phyloP scores from a whole-genome alignment of 2,113 vertebrate species.

The Coturnix japonica region DNA sequence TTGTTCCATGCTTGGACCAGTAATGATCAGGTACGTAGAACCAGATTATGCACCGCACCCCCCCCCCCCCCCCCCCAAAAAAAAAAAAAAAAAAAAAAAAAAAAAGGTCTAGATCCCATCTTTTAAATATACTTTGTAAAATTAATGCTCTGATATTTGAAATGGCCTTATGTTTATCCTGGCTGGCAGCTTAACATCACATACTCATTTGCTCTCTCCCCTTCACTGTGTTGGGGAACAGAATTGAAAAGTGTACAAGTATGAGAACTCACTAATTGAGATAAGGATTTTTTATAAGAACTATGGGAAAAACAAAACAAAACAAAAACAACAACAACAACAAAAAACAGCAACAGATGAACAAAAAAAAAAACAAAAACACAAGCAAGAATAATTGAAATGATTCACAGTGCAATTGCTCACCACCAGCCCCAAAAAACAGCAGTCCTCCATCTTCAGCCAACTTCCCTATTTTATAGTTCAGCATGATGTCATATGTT shows the following conservation, averaged over 20 bases:
- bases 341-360: too few relatives aligned
- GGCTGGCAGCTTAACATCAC: neutral
- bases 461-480: too few relatives aligned
- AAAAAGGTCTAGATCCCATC: too few relatives aligned
- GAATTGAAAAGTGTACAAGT: neutral
- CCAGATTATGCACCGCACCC: neutral
- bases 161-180: neutral
- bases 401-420: too few relatives aligned
- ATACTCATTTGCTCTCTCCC: neutral
- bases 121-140: neutral
- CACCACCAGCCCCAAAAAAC: too few relatives aligned
- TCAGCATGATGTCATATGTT: too few relatives aligned
- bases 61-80: neutral
- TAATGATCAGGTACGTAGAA: neutral
- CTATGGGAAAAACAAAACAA: too few relatives aligned
- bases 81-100: too few relatives aligned
- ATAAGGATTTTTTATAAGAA: neutral
- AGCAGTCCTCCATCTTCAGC: too few relatives aligned
- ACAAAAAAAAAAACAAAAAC: too few relatives aligned
- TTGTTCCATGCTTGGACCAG: neutral
- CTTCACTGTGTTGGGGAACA: neutral
- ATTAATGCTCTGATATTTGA: neutral
- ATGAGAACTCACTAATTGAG: neutral
- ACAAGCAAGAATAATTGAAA: neutral
- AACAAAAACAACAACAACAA: too few relatives aligned